phyloP scores from a whole-genome alignment of 2,888 invertebrate species.

The Dolichomitus sp. region DNA sequence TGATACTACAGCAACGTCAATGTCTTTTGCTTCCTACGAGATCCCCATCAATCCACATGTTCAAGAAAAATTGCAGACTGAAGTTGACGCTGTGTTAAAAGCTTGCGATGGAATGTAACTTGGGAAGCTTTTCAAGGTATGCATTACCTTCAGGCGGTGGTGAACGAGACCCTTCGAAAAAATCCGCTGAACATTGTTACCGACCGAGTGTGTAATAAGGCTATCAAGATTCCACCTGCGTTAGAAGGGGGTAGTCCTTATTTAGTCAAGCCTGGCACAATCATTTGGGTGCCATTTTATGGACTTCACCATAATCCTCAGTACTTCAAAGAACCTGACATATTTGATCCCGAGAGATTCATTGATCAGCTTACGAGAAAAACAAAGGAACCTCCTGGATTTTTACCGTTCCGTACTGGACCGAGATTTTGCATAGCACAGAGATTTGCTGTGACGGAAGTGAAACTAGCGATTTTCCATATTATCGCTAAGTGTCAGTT shows the following conservation, averaged over 20 bases:
- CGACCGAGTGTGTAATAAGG: conserved; percentile 87
- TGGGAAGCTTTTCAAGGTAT: conserved; percentile 77
- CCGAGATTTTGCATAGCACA: conserved; percentile 83
- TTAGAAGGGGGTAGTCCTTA: conserved; percentile 71
- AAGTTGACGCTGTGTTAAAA: conserved; percentile 70
- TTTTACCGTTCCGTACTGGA: conserved; percentile 83
- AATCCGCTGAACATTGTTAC: conserved; percentile 85
- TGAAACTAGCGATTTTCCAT: conserved; percentile 74
- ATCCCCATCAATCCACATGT: conserved; percentile 69
- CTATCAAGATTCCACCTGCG: conserved; percentile 85
- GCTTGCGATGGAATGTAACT: conserved; percentile 65
- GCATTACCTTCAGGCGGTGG: conserved; percentile 80
- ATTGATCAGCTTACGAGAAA: conserved; percentile 82
- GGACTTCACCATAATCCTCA: conserved; percentile 85
- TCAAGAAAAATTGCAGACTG: conserved; percentile 71
- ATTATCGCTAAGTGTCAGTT: conserved; percentile 71
- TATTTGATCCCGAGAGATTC: conserved; percentile 86
- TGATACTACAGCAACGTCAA: conserved; percentile 71
- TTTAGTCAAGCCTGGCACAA: conserved; percentile 77
- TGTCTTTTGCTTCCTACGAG: conserved; percentile 71
- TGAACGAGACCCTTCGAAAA: conserved; percentile 76
- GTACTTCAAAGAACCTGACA: conserved; percentile 86
- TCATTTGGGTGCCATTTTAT: conserved; percentile 81
- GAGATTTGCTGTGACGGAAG: conserved; percentile 73
- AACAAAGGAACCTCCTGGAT: conserved; percentile 77